phyloP scores from a whole-genome alignment of 2,888 invertebrate genomes.

The Drosophila dives region DNA sequence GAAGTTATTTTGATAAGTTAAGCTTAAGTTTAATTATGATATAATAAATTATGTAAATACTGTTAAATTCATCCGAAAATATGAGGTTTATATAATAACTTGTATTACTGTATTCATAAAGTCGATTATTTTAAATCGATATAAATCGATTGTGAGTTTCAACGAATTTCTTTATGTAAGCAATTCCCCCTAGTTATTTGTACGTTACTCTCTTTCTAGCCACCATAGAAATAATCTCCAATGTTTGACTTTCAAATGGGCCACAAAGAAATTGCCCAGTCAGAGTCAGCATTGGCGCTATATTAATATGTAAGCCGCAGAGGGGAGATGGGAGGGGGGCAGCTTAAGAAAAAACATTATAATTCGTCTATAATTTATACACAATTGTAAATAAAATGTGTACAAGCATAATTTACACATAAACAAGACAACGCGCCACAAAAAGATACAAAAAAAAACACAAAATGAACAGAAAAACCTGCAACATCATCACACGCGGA shows the following conservation, averaged over 20 bases:
- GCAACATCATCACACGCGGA: slow-evolving; percentile 57
- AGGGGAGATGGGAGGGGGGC: slow-evolving; percentile 10
- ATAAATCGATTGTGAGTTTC: not conserved
- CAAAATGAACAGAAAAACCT: slow-evolving; percentile 43
- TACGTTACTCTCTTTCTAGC: not conserved
- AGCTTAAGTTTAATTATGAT: not conserved
- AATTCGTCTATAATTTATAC: slow-evolving; percentile 79
- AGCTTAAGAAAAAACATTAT: slow-evolving; percentile 64
- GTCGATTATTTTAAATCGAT: not conserved
- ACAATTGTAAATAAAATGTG: slow-evolving; percentile 80
- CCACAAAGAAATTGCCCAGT: slow-evolving; percentile 39
- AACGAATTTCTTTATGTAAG: not conserved
- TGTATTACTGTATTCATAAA: not conserved
- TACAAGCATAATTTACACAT: slow-evolving; percentile 81
- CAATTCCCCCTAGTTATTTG: not conserved
- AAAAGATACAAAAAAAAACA: slow-evolving; percentile 2
- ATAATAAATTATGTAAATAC: not conserved
- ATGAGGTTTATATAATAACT: no score
- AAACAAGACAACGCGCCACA: slow-evolving; percentile 67
- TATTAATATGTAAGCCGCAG: slow-evolving; percentile 69
- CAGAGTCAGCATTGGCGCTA: slow-evolving; percentile 48
- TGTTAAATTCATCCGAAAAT: not conserved
- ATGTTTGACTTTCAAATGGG: slow-evolving; percentile 63
- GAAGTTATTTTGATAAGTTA: not conserved
- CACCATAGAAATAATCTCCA: slow-evolving; percentile 2